These are phyloP conservation scores for Stichodactyla helianthus DNA, from an alignment of 64 coral and sea anemone genomes.

Conservation along the genomic window DNA sequence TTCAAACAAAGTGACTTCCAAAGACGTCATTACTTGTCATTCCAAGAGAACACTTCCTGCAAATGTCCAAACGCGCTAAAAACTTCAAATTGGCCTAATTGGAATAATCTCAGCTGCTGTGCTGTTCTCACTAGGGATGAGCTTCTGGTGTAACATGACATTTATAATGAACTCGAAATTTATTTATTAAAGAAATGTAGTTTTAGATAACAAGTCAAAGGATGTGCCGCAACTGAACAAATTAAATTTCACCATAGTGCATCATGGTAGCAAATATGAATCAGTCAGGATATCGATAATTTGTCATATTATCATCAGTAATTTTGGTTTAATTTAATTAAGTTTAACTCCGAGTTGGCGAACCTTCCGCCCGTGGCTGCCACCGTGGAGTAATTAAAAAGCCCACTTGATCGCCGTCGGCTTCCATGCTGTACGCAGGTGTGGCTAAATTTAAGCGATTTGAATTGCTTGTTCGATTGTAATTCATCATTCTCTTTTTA, in stretches of 20 bases:
- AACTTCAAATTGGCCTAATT: background rate
- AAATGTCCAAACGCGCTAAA: background rate
- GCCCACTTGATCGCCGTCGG: too few relatives aligned
- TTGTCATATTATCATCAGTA: too few relatives aligned
- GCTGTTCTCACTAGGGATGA: background rate
- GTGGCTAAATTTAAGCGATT: too few relatives aligned
- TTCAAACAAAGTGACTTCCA: background rate
- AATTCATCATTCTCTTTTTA: too few relatives aligned
- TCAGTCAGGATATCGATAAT: too few relatives aligned
- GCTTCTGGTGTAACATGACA: background rate
- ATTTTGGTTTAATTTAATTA: background rate
- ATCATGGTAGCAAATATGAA: background rate
- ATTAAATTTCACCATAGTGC: background rate
- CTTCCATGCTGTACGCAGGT: too few relatives aligned
- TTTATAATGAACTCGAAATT: background rate
- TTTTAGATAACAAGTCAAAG: background rate
- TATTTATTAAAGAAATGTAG: background rate
- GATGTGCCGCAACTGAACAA: background rate
- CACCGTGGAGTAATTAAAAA: too few relatives aligned
- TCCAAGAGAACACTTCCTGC: background rate
- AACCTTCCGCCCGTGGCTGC: too few relatives aligned
- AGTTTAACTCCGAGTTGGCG: background rate
- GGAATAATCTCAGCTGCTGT: background rate
- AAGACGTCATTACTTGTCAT: background rate
- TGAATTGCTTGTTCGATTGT: too few relatives aligned